phyloP scores from a whole-genome alignment of 2,113 vertebrate genomes.

The Emydura subglobosa region DNA sequence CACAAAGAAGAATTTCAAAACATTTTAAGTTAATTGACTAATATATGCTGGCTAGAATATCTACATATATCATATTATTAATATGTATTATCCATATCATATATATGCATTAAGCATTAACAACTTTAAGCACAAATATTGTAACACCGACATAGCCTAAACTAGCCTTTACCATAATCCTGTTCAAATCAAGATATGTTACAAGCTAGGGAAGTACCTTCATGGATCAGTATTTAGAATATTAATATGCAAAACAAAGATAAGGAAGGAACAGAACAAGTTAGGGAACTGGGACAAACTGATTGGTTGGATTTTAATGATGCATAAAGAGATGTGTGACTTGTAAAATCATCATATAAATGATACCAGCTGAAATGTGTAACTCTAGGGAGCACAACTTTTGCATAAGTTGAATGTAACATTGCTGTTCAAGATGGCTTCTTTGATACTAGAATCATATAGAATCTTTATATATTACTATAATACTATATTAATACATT shows the following conservation, averaged over 20 bases:
- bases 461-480: background rate
- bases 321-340: background rate
- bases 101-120: background rate
- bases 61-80: background rate
- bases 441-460: background rate
- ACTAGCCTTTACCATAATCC: background rate
- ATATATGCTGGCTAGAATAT: background rate
- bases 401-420: background rate
- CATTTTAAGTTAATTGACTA: fast-evolving
- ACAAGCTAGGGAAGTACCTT: background rate
- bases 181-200: background rate
- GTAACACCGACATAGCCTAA: background rate
- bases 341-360: background rate
- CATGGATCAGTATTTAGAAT: background rate
- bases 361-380: background rate
- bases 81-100: background rate
- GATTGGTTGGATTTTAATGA: background rate
- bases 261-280: background rate
- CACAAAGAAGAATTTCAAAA: background rate
- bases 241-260: background rate
- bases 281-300: background rate
- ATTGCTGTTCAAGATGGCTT: background rate
- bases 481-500: too few relatives aligned
- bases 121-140: background rate
- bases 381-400: background rate